Evolutionary conservation across 1,140 invertebrate genomes (phyloP), one percentile per base, ranked within the genome.

Genomic region (Ylistrum balloti): DNA sequence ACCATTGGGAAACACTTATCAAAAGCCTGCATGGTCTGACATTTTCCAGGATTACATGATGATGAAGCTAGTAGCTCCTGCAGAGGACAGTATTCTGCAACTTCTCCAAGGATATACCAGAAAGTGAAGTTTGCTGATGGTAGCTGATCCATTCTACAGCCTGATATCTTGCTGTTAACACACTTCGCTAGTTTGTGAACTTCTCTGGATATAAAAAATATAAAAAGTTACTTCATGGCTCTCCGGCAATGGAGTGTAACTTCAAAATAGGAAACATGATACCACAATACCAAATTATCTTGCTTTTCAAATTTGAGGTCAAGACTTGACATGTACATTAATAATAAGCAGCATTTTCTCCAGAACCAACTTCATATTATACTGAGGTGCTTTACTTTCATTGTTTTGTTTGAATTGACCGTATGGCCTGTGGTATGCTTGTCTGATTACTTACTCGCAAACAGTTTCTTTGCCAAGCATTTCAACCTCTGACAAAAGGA

Each of bases 141-240:
- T 28, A 74, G 56, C 28, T 74, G 56, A 11, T 74, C 56, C 56
- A 74, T 74, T 28, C 56, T 74, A n/a, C 56, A 74, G 56, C 56
- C 56, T 1, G 56, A 74, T 74, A 74, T 74, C 56, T 74, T 74
- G 17, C 56, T 74, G n/a, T 74, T 74, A 9, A 74, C 56, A 74
- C 56, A 74, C 56, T 74, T 74, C 0, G 56, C 56, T 5, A 74
- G 56, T 11, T 74, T 74, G n/a, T 28, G 56, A n/a, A 74, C 56
- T 74, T 74, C 56, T n/a, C 56, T 74, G n/a, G 56, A 28, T 9
- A 74, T 74, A 22, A 74, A 22, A 74, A 28, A 38, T 13, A 38
- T 13, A 38, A 38, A n/a, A n/a, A n/a, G n/a, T n/a, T n/a, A n/a
- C n/a, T n/a, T n/a, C n/a, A n/a, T n/a, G n/a, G n/a, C n/a, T n/a